These are phyloP conservation scores for Chloropsis cyanopogon DNA, from an alignment of 2,113 vertebrate species.

Conservation along the genomic window DNA sequence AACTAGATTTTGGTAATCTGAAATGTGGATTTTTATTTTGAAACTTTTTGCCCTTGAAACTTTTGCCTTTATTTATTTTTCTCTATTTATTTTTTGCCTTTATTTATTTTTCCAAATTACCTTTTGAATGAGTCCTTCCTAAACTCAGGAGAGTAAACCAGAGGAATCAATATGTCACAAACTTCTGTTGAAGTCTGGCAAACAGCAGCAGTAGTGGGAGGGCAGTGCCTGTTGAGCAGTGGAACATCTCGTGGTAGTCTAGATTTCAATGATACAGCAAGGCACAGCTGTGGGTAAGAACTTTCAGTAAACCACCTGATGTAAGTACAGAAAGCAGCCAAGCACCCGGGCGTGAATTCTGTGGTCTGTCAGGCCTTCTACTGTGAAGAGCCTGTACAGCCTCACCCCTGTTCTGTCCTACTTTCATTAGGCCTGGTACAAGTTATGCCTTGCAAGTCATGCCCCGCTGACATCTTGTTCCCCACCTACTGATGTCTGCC, in stretches of 20 bases:
- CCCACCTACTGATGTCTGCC: background rate
- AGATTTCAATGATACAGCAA: background rate
- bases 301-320: background rate
- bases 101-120: constrained; percentile 43
- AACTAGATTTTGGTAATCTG: background rate
- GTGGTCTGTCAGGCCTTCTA: background rate
- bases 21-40: background rate
- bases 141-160: constrained; percentile 9
- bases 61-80: constrained; percentile 34
- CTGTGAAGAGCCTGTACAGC: background rate
- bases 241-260: background rate
- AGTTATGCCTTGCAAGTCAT: background rate
- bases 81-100: background rate
- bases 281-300: background rate
- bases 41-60: constrained; percentile 40
- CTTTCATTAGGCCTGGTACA: background rate
- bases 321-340: background rate
- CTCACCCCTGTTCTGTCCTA: background rate
- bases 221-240: background rate
- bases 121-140: background rate
- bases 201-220: background rate
- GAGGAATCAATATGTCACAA: background rate
- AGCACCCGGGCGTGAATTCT: background rate
- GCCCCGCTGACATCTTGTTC: background rate
- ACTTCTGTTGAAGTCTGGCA: constrained; percentile 10